Evolutionary conservation across 2,888 invertebrate species (phyloP), one percentile per base, ranked within the genome.

Genomic region (Monoplex corrugatus): DNA sequence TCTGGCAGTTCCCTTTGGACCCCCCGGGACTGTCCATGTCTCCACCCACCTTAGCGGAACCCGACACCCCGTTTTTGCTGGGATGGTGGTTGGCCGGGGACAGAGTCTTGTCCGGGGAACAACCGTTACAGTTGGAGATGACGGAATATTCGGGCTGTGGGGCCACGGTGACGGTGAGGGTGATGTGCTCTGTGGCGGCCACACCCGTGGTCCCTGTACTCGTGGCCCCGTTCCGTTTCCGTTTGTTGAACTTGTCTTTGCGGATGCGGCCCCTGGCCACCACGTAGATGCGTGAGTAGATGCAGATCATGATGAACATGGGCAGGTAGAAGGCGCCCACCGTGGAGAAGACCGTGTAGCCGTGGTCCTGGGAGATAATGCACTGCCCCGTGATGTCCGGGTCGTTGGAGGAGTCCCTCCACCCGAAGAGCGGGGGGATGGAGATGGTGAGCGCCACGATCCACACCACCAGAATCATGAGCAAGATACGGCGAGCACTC

Each of bases 311-410:
- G 92, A 99, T 98, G 91, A 98, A 97, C 50, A 99, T 97, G 1
- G 99, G 99, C 93, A 99, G 98, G 97, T 99, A 99, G 96, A 99
- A 99, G 40, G 99, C 99, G 92, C 98, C 98, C 96, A 98, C 98
- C 19, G 99, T 99, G 89, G 99, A 99, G 96, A 99, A 99, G 95
- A 99, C 98, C 97, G 99, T 99, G 90, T 96, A 98, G 88, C 98
- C 97, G 83, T 93, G 91, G 90, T 98, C 98, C 96, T 99, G 99
- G 94, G 98, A 98, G 93, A 99, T 98, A 96, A 98, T 97, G 97
- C 99, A 99, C 95, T 97, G 97, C 0, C 96, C 96, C 1, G 93
- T 92, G 8, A 91, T 89, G 35, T 93, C 93, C 0, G 94, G 93
- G 84, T 94, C 91, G 84, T 93, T 93, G 28, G 90, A 84, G 0